Conservation (phyloP, 2,888 invertebrate genomes). For the Cheilosia impressa region DNA sequence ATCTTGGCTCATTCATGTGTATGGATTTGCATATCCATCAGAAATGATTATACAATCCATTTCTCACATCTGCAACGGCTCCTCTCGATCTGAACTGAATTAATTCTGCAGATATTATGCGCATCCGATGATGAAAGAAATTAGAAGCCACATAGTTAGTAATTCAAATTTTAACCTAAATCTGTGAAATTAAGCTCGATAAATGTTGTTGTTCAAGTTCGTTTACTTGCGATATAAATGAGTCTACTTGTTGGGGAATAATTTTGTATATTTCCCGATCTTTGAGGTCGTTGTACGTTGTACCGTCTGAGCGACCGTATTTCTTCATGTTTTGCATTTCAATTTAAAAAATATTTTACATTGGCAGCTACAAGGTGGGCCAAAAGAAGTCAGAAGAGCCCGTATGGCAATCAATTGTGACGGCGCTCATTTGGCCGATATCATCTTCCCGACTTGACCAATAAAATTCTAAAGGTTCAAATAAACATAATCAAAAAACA, state of each 20-base stretch:
- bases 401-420: too few species aligned
- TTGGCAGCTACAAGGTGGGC: too few species aligned
- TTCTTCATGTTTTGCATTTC: conserved; percentile 10
- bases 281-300: conserved; percentile 9
- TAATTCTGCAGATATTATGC: conserved; percentile 47
- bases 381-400: too few species aligned
- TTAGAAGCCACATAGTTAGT: conserved; percentile 15
- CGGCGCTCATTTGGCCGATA: too few species aligned
- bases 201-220: conserved; percentile 30
- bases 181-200: conserved; percentile 16
- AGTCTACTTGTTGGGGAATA: neutral
- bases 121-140: conserved; percentile 14
- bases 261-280: neutral
- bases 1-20: conserved; percentile 20
- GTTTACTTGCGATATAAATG: conserved; percentile 20
- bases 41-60: conserved; percentile 31
- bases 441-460: too few species aligned
- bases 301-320: neutral
- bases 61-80: conserved; percentile 20
- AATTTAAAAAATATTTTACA: neutral
- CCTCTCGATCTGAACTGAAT: neutral
- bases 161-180: conserved; percentile 49
- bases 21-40: conserved; percentile 37
- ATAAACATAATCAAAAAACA: too few species aligned
- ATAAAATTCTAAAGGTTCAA: too few species aligned